Percentiles rank a stretch among this genome's conserved stretches.
phyloP scores from a whole-genome alignment of 2,113 vertebrate species.

The Oncorhynchus keta region DNA sequence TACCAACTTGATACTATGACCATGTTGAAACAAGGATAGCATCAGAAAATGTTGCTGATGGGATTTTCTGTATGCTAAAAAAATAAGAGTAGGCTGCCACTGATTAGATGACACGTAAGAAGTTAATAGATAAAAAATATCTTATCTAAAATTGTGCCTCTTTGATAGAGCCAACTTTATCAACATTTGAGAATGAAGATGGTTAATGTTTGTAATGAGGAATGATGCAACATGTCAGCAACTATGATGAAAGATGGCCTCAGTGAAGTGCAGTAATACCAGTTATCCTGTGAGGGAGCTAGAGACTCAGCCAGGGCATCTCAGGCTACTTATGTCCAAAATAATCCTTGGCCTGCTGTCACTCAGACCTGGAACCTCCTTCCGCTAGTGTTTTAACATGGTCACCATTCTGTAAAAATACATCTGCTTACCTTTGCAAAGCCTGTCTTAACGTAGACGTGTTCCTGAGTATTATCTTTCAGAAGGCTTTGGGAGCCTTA shows the following conservation, averaged over 20 bases:
- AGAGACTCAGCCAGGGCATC: not conserved
- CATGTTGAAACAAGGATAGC: not conserved
- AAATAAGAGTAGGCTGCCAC: too few relatives aligned
- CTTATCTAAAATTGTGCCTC: conserved; percentile 40
- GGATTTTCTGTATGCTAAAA: too few relatives aligned
- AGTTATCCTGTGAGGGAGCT: not conserved
- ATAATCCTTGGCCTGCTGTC: not conserved
- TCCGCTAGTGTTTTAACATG: not conserved
- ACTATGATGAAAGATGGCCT: conserved; percentile 33
- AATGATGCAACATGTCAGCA: conserved; percentile 68
- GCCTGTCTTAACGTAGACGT: not conserved
- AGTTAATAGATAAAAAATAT: conserved; percentile 33
- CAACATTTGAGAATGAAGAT: conserved; percentile 49
- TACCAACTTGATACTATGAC: too few relatives aligned
- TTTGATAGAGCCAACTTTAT: conserved; percentile 39
- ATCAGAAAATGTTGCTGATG: not conserved
- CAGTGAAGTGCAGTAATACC: not conserved
- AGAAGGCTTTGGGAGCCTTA: not conserved
- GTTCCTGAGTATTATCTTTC: not conserved
- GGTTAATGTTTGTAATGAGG: conserved; percentile 42
- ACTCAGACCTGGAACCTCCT: not conserved
- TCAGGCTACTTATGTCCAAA: not conserved
- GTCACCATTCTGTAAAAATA: not conserved
- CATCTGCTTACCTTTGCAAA: not conserved
- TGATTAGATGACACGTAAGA: conserved; percentile 39